phyloP scores from a whole-genome alignment of 2,113 vertebrate genomes.

The Myotis davidii region DNA sequence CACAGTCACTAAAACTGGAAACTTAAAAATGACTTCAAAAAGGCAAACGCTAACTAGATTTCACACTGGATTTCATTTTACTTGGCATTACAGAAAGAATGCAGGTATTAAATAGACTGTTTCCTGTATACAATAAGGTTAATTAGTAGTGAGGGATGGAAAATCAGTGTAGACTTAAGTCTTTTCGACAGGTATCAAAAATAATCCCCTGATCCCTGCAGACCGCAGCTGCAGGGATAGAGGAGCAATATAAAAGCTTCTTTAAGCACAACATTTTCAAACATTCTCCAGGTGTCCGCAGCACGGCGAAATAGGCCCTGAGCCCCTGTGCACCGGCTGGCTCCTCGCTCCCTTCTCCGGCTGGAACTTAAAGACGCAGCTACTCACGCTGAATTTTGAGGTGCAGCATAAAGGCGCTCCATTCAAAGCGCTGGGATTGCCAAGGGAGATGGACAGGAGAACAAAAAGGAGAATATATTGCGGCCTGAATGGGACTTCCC shows the following conservation, averaged over 20 bases:
- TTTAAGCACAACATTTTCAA: conserved; percentile 85
- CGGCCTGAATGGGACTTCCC: conserved; percentile 84
- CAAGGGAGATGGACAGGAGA: conserved; percentile 82
- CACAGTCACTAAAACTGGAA: conserved; percentile 88
- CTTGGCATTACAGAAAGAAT: conserved; percentile 90
- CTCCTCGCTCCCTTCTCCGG: conserved; percentile 72
- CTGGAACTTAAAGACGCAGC: conserved; percentile 78
- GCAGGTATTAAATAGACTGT: conserved; percentile 88
- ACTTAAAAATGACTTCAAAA: conserved; percentile 90
- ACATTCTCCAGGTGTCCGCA: conserved; percentile 86
- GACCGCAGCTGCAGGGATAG: conserved; percentile 87
- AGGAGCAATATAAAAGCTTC: conserved; percentile 86
- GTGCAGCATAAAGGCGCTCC: conserved; percentile 78
- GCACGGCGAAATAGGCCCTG: conserved; percentile 74
- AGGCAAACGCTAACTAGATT: conserved; percentile 89
- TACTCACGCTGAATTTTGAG: conserved; percentile 81
- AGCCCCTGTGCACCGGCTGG: conserved; percentile 64
- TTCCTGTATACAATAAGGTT: conserved; percentile 90
- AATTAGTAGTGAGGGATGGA: conserved; percentile 88
- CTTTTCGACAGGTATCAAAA: conserved; percentile 91
- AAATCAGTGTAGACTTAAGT: conserved; percentile 89
- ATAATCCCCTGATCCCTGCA: conserved; percentile 87
- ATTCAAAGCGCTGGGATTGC: conserved; percentile 81
- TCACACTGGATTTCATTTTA: conserved; percentile 90
- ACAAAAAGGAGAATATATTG: conserved; percentile 85